Evolutionary conservation across 2,797 vertebrate species (phyloP), one percentile per base, ranked within the genome.

Genomic region (Psittacula derbiana): DNA sequence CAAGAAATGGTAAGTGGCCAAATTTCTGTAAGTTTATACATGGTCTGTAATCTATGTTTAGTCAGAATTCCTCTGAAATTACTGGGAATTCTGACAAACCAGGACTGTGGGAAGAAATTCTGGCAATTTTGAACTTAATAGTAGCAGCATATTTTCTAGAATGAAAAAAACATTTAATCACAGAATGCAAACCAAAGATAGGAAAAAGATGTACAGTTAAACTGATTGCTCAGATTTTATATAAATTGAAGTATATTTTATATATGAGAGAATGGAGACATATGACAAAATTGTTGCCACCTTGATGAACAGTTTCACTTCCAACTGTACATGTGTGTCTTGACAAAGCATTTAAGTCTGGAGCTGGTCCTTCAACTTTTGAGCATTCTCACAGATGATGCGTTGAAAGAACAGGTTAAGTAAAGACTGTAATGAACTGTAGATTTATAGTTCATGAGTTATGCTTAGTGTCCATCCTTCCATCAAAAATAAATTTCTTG

Each of bases 281-380:
- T 14, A 8, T 21, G 10, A 27, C 61, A 49, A 57, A 84, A 53
- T n/a, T 64, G 6, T 78, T 83, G 40, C 36, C 12, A 33, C 8
- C 57, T 14, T 53, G 11, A 13, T 23, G 16, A 71, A 17, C 33
- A 65, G 19, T 80, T 74, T 66, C n/a, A 33, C 15, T 88, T 78
- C 43, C 52, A 30, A 66, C 36, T 36, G 3, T 31, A 43, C 2
- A 5, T 4, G 6, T 1, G 0, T 3, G 3, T 13, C 41, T 84
- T 83, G 30, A 41, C 47, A 31, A 72, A 66, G 31, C 4, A 1
- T 61, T 65, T 44, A 30, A n/a, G 4, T 57, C 43, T 90, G 12
- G 9, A 28, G 27, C 13, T 78, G 8, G 6, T 80, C 33, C n/a
- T 69, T 88, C 16, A 44, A 15, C 2, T 67, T 0, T 41, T 67